These are phyloP conservation scores for Cylas formicarius DNA, from an alignment of 1,140 invertebrate species.

Conservation along the genomic window DNA sequence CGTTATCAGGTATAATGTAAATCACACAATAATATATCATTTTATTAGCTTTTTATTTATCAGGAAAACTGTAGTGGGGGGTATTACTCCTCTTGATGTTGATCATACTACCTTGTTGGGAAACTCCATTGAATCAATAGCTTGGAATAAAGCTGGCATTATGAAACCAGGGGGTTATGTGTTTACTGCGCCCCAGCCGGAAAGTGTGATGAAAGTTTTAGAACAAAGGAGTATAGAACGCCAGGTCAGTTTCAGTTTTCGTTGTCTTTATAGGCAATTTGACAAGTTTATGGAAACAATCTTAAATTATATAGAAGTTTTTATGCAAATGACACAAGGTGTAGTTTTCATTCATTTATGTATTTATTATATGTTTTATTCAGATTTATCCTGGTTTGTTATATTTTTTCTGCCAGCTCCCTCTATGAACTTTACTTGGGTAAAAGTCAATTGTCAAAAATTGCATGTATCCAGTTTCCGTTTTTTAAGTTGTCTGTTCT, in stretches of 20 bases:
- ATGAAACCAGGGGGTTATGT: constrained; percentile 73
- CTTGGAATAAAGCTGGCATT: constrained; percentile 93
- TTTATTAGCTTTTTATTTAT: constrained; percentile 11
- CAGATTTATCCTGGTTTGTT: no score
- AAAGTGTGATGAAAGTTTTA: constrained; percentile 64
- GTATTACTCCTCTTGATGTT: constrained; percentile 84
- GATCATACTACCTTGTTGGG: constrained; percentile 87
- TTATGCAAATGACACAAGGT: no score
- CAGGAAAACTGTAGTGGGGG: constrained; percentile 56
- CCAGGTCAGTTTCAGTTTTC: constrained; percentile 47
- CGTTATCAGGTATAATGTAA: constrained; percentile 59
- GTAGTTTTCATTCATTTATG: constrained; percentile 23
- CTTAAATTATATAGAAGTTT: constrained; percentile 7
- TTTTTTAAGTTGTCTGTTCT: no score
- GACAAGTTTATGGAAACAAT: constrained; percentile 5
- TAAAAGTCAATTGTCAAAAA: no score
- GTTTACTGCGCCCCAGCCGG: constrained; percentile 64
- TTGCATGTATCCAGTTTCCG: no score
- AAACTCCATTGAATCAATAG: constrained; percentile 77
- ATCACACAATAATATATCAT: background rate
- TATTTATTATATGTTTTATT: no score
- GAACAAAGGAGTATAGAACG: constrained; percentile 57
- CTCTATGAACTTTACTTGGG: no score
- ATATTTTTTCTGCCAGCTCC: no score
- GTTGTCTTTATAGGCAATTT: constrained; percentile 11